These are phyloP conservation scores for Tursiops truncatus DNA, from an alignment of 2,113 vertebrate genomes.

Conservation along the genomic window DNA sequence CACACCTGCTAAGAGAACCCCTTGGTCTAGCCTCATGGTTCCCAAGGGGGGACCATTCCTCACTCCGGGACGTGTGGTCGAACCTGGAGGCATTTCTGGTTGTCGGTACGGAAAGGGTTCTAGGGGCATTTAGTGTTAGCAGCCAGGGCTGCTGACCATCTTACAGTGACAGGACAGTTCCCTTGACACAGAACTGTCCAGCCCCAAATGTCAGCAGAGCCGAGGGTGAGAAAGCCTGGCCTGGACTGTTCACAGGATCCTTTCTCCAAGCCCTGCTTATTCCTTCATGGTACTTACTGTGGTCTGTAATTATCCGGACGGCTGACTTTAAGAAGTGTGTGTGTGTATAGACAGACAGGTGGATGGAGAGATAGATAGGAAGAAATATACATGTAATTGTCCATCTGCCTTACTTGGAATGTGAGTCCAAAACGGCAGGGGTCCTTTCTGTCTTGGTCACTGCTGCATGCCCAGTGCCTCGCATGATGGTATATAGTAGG, in stretches of 20 bases:
- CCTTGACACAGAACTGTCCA: rapidly evolving
- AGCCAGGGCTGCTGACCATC: not conserved
- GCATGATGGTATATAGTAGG: not conserved
- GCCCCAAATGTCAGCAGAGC: rapidly evolving
- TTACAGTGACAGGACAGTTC: rapidly evolving
- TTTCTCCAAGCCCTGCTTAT: rapidly evolving
- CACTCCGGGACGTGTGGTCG: rapidly evolving
- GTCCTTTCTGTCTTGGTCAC: too few species aligned
- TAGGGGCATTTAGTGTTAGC: rapidly evolving
- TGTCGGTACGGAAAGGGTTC: rapidly evolving
- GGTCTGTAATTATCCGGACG: rapidly evolving
- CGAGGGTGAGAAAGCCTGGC: rapidly evolving
- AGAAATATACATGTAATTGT: not conserved
- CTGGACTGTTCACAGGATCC: rapidly evolving
- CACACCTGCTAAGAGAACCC: too few species aligned
- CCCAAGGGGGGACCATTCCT: not conserved
- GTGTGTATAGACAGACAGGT: not conserved
- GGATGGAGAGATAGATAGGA: not conserved
- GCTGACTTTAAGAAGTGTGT: not conserved
- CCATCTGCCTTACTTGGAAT: not conserved
- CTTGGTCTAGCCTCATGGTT: not conserved
- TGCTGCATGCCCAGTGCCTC: rapidly evolving
- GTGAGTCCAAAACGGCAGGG: rapidly evolving
- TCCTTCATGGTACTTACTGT: rapidly evolving
- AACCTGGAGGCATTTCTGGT: not conserved